phyloP scores from a whole-genome alignment of 2,797 vertebrate genomes.

The Sebastiscus tertius region DNA sequence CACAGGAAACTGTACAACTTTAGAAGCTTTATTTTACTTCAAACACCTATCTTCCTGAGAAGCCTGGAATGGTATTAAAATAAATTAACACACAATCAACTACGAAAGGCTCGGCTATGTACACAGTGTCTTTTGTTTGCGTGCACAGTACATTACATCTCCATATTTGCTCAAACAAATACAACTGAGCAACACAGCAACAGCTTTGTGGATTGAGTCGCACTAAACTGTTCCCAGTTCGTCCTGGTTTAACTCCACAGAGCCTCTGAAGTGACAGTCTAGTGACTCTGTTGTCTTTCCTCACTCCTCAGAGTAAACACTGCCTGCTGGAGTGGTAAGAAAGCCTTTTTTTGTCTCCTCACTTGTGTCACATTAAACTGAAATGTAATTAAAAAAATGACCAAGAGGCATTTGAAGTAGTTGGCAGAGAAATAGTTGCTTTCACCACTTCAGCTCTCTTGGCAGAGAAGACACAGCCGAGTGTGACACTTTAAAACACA shows the following conservation, averaged over 20 bases:
- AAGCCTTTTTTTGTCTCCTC: constrained; percentile 3
- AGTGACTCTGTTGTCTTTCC: constrained; percentile 17
- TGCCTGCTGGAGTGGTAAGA: constrained; percentile 30
- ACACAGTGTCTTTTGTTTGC: constrained; percentile 36
- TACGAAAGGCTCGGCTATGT: constrained; percentile 57
- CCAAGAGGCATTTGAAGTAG: constrained; percentile 21
- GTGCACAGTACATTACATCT: constrained; percentile 64
- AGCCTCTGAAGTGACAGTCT: constrained; percentile 20
- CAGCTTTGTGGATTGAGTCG: constrained; percentile 31
- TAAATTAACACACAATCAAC: constrained; percentile 81
- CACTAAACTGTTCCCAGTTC: constrained; percentile 19
- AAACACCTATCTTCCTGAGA: constrained; percentile 82
- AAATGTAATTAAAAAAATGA: constrained; percentile 7
- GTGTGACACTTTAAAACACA: constrained; percentile 23
- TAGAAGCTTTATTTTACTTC: constrained; percentile 79
- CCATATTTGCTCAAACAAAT: constrained; percentile 58
- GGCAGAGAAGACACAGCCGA: constrained; percentile 14
- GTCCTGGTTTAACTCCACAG: constrained; percentile 3
- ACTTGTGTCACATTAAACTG: not conserved
- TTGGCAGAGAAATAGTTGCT: constrained; percentile 2
- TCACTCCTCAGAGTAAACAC: constrained; percentile 30
- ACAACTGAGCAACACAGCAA: constrained; percentile 40
- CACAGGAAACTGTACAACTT: constrained; percentile 42
- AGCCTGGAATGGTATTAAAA: constrained; percentile 78
- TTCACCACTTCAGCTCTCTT: constrained; percentile 21